Conservation (phyloP, 1,140 invertebrate species). For the Meloidogyne hapla region DNA sequence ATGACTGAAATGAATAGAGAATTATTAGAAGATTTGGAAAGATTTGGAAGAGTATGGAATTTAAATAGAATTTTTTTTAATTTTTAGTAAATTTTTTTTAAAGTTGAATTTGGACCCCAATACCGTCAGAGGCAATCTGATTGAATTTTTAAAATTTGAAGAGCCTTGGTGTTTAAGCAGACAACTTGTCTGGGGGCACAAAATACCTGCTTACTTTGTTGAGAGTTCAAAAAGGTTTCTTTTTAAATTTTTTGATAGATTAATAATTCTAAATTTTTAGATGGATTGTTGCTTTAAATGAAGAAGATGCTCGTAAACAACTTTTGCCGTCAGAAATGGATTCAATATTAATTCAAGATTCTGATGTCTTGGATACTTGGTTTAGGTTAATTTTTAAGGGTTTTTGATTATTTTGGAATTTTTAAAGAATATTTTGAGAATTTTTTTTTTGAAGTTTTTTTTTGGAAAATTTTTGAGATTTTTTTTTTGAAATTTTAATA, state of each 20-base stretch:
- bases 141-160: conserved; percentile 87
- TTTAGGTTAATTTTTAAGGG: conserved; percentile 68
- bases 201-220: conserved; percentile 86
- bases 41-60: conserved; percentile 35
- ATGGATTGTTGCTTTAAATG: conserved; percentile 42
- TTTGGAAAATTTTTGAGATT: too few species aligned
- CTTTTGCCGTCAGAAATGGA: conserved; percentile 10
- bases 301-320: conserved; percentile 34
- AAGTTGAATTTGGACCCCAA: conserved; percentile 87
- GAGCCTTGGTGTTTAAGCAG: conserved; percentile 69
- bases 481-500: too few species aligned
- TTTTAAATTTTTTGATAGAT: neutral
- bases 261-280: neutral
- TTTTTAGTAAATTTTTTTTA: conserved; percentile 65
- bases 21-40: conserved; percentile 71
- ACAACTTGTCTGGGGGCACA: conserved; percentile 98
- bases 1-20: conserved; percentile 76
- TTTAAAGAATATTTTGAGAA: too few species aligned
- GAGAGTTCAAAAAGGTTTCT: conserved; percentile 19
- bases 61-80: neutral
- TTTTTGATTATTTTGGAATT: too few species aligned
- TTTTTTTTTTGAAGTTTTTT: too few species aligned
- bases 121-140: conserved; percentile 79
- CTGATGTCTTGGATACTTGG: conserved; percentile 98
- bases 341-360: conserved; percentile 69